These are phyloP conservation scores for Capra hircus DNA, from an alignment of 2,113 vertebrate species.

Conservation along the genomic window DNA sequence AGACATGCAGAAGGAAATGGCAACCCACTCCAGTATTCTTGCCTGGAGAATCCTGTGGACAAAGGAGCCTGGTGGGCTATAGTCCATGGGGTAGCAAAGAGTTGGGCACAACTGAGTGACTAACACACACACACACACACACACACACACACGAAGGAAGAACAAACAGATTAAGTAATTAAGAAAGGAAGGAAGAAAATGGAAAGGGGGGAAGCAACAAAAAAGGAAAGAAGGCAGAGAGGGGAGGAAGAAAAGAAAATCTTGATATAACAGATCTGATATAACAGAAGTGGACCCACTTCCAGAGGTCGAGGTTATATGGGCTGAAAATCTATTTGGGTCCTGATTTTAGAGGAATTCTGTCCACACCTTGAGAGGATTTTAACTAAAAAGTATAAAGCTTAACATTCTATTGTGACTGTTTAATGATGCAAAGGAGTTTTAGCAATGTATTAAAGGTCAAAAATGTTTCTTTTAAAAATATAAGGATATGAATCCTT, in stretches of 20 bases:
- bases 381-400: slow-evolving; percentile 21
- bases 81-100: too few relatives aligned
- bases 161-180: neutral
- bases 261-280: neutral
- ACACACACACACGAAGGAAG: neutral
- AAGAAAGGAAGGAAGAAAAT: neutral
- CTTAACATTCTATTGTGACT: neutral
- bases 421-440: slow-evolving; percentile 4
- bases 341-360: neutral
- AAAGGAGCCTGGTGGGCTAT: neutral
- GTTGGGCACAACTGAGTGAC: too few relatives aligned
- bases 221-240: neutral
- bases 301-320: neutral
- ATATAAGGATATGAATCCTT: neutral
- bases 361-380: neutral
- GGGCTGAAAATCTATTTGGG: neutral
- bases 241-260: neutral
- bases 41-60: neutral
- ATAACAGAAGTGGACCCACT: neutral
- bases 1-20: neutral
- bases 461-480: slow-evolving; percentile 50
- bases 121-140: neutral
- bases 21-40: neutral
- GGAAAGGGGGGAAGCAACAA: neutral
- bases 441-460: slow-evolving; percentile 58